phyloP scores from a whole-genome alignment of 2,888 invertebrate species.

The Sinodicranocentrus sp. region DNA sequence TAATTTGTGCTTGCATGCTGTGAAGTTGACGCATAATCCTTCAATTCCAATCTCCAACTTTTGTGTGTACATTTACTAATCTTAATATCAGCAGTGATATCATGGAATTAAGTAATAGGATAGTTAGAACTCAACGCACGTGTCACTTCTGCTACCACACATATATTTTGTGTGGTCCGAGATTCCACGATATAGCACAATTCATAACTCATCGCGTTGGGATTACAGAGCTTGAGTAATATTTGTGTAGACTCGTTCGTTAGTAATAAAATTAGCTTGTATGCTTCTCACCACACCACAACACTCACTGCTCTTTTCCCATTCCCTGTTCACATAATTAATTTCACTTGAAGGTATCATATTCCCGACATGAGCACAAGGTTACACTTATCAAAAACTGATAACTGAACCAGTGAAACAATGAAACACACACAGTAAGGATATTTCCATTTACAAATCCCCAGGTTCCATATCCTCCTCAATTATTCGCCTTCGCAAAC shows the following conservation, averaged over 20 bases:
- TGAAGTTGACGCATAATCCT: no score
- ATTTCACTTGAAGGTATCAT: neutral
- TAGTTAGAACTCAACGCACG: constrained; percentile 9
- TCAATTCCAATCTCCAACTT: no score
- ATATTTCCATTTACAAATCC: no score
- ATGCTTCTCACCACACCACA: neutral
- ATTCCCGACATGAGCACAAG: constrained; percentile 27
- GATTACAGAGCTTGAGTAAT: neutral
- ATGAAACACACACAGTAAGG: constrained; percentile 5
- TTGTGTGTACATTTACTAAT: no score
- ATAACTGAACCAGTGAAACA: constrained; percentile 54
- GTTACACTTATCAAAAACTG: constrained; percentile 45
- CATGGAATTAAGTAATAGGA: constrained; percentile 20
- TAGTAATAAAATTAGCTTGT: neutral
- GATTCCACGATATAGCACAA: neutral
- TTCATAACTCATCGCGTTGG: constrained; percentile 20
- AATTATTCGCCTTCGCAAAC: no score
- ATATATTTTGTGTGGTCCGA: neutral
- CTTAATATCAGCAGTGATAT: neutral
- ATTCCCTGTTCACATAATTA: neutral
- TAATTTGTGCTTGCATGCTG: no score
- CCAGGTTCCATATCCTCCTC: no score
- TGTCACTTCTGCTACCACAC: neutral
- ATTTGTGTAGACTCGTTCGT: neutral
- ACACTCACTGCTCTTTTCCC: neutral